A percentile compares a stretch with the other conserved stretches of the same genome.
Conservation (phyloP, 2,888 invertebrate species). For the Catocala nupta region DNA sequence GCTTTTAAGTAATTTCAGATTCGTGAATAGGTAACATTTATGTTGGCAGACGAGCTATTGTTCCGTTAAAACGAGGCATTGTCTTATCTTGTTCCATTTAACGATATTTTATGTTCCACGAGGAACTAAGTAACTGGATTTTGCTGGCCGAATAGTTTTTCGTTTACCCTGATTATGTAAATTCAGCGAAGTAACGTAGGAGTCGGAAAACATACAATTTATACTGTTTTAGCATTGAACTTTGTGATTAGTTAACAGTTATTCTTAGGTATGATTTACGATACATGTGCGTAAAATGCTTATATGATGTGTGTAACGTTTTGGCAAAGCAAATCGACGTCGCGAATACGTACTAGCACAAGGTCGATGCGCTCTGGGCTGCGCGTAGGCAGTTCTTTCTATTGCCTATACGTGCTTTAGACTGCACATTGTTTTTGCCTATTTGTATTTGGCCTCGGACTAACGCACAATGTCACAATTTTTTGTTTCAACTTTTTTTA, state of each 20-base stretch:
- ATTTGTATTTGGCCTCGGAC: slow-evolving; percentile 32
- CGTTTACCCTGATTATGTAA: slow-evolving; percentile 24
- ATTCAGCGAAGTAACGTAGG: slow-evolving; percentile 12
- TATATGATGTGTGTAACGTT: slow-evolving; percentile 32
- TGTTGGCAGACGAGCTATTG: slow-evolving; percentile 19
- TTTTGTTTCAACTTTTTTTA: slow-evolving; percentile 14
- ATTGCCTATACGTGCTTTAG: slow-evolving; percentile 50
- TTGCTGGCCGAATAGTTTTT: slow-evolving; percentile 14
- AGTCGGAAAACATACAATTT: neutral
- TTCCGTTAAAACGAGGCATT: slow-evolving; percentile 18
- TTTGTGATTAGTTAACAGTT: neutral
- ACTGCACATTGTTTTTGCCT: slow-evolving; percentile 36
- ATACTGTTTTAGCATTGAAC: neutral
- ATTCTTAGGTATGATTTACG: slow-evolving; percentile 3
- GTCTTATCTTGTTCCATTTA: slow-evolving; percentile 27
- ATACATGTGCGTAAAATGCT: slow-evolving; percentile 11
- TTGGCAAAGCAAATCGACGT: slow-evolving; percentile 62
- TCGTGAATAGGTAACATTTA: slow-evolving; percentile 26
- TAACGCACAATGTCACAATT: slow-evolving; percentile 28
- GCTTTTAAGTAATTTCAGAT: slow-evolving; percentile 27
- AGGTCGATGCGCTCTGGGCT: slow-evolving; percentile 56
- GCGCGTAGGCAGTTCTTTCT: slow-evolving; percentile 50
- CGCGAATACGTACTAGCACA: slow-evolving; percentile 58
- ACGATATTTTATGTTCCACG: slow-evolving; percentile 20
- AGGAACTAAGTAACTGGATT: neutral